Base-by-base conservation (phyloP, 1,140 invertebrate species). In the Trichoplusia ni region DNA sequence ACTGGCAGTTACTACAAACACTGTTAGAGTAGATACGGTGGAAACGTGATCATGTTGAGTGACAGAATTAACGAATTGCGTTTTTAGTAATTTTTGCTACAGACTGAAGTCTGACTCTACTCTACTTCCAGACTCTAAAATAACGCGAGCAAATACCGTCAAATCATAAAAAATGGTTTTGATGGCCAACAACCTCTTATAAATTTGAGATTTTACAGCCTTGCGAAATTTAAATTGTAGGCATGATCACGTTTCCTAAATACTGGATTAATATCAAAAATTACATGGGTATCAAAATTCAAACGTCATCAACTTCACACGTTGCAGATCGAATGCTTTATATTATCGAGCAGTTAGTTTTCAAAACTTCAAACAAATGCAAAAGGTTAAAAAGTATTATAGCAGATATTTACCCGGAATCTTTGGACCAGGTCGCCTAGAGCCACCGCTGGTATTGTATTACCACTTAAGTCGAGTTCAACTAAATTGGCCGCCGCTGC, bases 391-490 rank as follows among this genome's bases (percentile, higher is more conserved):
- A 44, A 0, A 2, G 14, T 21, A 13, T 14, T 33, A 1, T 38
- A 46, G 16, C 29, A 18, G 31, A 7, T 64, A 77, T 74, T 91
- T 88, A 96, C 95, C 84, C 93, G 92, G 75, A 95, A 94, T 87
- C 94, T 93, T 64, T 93, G 93, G 49, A 96, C 94, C 13, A 94
- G 84, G 76, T 96, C 95, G 14, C 94, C 93, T 69, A 92, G 93
- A 23, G 95, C 94, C 37, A 98, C 92, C 0, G 94, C 93, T 0
- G 95, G 94, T 38, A 98, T 94, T 6, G 93, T 92, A 77, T 98
- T 98, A 73, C 94, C 93, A n/a, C 95, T 95, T 27, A 97, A 84
- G 81, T 97, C 95, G 19, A 97, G 79, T 68, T 95, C 94, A 2
- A 94, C 93, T 0, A 98, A 79, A 21, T 94, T 95, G 9, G 92